Evolutionary conservation across 2,888 invertebrate genomes (phyloP).

Genomic region (Cheilosia pagana): DNA sequence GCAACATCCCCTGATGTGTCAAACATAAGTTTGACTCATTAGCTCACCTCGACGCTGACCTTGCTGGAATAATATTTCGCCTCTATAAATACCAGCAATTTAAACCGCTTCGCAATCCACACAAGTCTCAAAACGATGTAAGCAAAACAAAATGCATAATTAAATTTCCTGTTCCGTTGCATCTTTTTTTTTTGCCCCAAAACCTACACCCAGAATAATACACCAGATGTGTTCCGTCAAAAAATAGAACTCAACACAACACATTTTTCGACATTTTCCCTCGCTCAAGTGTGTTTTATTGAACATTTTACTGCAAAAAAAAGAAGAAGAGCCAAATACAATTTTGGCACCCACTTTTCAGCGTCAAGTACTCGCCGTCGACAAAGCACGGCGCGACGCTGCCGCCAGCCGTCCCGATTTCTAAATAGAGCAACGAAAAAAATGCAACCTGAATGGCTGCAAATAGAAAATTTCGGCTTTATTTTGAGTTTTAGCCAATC

Average conservation of each 20-base stretch:
- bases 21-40: constrained; percentile 54
- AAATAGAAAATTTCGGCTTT: constrained; percentile 57
- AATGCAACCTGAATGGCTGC: constrained; percentile 63
- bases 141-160: constrained; percentile 41
- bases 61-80: constrained; percentile 44
- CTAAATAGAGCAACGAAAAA: constrained; percentile 67
- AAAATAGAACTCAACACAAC: background rate
- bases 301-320: constrained; percentile 12
- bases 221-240: constrained; percentile 55
- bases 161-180: constrained; percentile 60
- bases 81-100: constrained; percentile 35
- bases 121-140: constrained; percentile 6
- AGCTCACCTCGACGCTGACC: constrained; percentile 48
- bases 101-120: background rate
- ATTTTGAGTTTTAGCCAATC: constrained; percentile 26
- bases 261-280: constrained; percentile 23
- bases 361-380: constrained; percentile 23
- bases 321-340: constrained; percentile 12
- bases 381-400: background rate
- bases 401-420: constrained; percentile 23
- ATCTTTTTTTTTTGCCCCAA: background rate
- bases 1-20: constrained; percentile 22
- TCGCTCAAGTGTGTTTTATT: constrained; percentile 19
- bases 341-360: constrained; percentile 52
- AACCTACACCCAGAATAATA: background rate